Base-by-base conservation (phyloP, 2,888 invertebrate species). In the Folsomia manolachei region DNA sequence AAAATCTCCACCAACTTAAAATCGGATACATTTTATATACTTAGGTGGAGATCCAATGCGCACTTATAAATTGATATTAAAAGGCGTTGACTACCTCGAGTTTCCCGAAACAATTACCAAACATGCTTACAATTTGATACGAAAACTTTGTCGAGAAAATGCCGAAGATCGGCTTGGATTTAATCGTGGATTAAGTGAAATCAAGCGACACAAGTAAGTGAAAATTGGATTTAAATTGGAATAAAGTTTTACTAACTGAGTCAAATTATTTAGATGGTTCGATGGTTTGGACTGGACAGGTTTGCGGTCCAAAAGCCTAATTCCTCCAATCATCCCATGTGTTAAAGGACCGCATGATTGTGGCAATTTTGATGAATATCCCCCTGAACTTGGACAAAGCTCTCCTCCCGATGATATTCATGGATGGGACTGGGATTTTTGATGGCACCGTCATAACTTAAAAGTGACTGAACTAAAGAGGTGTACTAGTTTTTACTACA, bases 261-360 rank as follows among this genome's bases (percentile, higher is more conserved):
- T n/a, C n/a, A n/a, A n/a, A n/a, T 53, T 27, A 71, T 81, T 11
- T 82, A 96, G 96, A 84, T 99, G 98, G 98, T 99, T 98, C 84
- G 97, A 98, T 83, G 97, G 97, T 68, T 99, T 99, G 86, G 97
- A 98, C 84, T 99, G 98, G 96, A 95, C 96, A 85, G 97, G 97
- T 27, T 86, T 99, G 27, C 89, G 92, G 74, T 90, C 91, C 82
- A 89, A 94, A 81, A 92, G 93, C 0, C 86, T 99, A 56, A 90
- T 91, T 69, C 95, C 98, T 1, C 98, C 99, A 0, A 95, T 97
- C 80, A 88, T 91, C 80, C 98, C 98, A 4, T 88, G 79, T 85
- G 84, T 88, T 1, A 82, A 84, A 69, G 84, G 83, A 71, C 83
- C 86, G 14, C 82, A 84, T n/a, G 88, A 88, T 82, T 85, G 85